These are phyloP conservation scores for Leptothorax acervorum DNA, from an alignment of 2,888 invertebrate species.

Conservation along the genomic window DNA sequence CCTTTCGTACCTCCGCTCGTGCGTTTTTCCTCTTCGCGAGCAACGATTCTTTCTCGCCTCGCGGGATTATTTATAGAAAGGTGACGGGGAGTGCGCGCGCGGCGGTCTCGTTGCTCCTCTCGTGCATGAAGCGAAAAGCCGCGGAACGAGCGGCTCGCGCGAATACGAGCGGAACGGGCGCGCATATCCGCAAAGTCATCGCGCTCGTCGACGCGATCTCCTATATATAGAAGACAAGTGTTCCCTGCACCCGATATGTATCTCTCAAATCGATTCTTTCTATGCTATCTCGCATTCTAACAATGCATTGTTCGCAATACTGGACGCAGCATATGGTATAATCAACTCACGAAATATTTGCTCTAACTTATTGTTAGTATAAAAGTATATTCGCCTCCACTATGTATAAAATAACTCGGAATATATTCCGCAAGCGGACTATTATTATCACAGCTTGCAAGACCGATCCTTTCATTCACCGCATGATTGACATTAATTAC, in stretches of 20 bases:
- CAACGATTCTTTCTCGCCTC: conserved; percentile 51
- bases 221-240: conserved; percentile 41
- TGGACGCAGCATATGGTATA: neutral
- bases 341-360: neutral
- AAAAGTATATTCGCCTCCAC: neutral
- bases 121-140: conserved; percentile 56
- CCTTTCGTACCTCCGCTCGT: conserved; percentile 62
- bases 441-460: conserved; percentile 11
- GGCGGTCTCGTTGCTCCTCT: conserved; percentile 25
- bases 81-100: conserved; percentile 26
- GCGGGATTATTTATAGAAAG: conserved; percentile 70
- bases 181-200: conserved; percentile 39
- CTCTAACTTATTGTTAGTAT: neutral
- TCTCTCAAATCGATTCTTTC: neutral
- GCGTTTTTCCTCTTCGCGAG: conserved; percentile 54
- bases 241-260: neutral
- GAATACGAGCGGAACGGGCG: neutral
- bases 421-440: neutral
- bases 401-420: neutral
- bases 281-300: neutral
- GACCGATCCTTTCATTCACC: conserved; percentile 36
- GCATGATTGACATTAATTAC: conserved; percentile 54
- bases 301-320: neutral
- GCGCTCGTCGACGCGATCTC: conserved; percentile 25
- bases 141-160: conserved; percentile 44